Base-by-base conservation (phyloP, 2,113 vertebrate species). In the Phaetusa simplex region DNA sequence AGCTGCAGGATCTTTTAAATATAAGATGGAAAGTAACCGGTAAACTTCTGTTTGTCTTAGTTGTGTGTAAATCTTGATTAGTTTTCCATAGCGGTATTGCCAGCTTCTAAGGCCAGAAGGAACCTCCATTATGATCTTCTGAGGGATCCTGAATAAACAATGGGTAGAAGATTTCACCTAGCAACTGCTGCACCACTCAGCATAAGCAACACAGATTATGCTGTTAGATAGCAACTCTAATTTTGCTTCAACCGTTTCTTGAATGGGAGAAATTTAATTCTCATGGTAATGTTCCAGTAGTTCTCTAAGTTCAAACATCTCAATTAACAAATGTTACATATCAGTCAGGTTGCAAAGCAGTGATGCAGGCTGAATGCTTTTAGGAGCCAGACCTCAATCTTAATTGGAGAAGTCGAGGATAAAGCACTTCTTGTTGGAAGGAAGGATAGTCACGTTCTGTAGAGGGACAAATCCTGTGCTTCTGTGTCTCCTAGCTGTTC, bases 121-220 rank as follows among this genome's bases (percentile, higher is more conserved):
- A 91, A 45, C 3, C 12, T 24, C 14, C 6, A 2, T 21, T 62
- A 12, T 20, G 0, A 0, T 74, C 47, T 83, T 55, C 59, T 64
- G 59, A 58, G 71, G 52, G 53, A 77, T 90, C 21, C 32, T 88
- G 47, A 64, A 70, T 78, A 58, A 81, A 71, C 18, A 66, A 8
- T 24, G 29, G 5, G 29, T 70, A 72, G 47, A 82, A 43, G 61
- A 69, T 55, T 76, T 79, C 49, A 79, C 34, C 62, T 38, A 71
- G 73, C 23, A 56, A 24, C 22, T 61, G 36, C 59, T 64, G 47
- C 42, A 64, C 30, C 23, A 12, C 45, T 88, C 45, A 14, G 56
- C 32, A 6, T 61, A 55, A 82, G 29, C 36, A 43, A 18, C 17
- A 14, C 34, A 82, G 27, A 43, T 49, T 17, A 45, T 10, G 3